A percentile compares a stretch with the other conserved stretches of the same genome.
These are phyloP conservation scores for Neotoxoptera formosana DNA, from an alignment of 1,140 invertebrate species.

Conservation along the genomic window DNA sequence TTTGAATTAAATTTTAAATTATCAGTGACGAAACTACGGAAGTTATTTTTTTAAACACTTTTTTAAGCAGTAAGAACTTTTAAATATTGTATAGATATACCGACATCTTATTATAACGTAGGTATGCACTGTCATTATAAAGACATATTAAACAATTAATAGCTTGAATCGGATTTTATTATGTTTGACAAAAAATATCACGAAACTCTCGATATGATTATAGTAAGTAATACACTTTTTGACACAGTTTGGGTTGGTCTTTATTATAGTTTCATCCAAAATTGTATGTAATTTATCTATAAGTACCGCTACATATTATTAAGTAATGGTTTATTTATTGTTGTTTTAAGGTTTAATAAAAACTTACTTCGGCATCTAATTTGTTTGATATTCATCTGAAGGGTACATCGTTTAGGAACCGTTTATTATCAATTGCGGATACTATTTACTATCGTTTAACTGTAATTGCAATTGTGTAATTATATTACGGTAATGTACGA, in stretches of 20 bases:
- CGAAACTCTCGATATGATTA: neutral
- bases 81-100: neutral
- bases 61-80: neutral
- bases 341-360: neutral
- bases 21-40: neutral
- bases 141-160: neutral
- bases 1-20: neutral
- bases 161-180: neutral
- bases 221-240: neutral
- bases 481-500: neutral
- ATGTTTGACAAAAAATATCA: neutral
- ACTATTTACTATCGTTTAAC: neutral
- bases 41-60: neutral
- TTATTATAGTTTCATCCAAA: neutral
- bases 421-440: neutral
- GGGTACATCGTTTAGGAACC: neutral
- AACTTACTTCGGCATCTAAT: neutral
- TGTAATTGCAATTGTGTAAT: neutral
- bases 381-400: neutral
- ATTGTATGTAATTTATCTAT: neutral
- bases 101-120: neutral
- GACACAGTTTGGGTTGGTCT: neutral
- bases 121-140: neutral
- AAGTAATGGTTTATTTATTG: neutral
- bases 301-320: neutral